Percentiles rank a stretch among this genome's conserved stretches.
These are phyloP conservation scores for Ranitomeya variabilis DNA, from an alignment of 2,113 vertebrate genomes.

Conservation along the genomic window DNA sequence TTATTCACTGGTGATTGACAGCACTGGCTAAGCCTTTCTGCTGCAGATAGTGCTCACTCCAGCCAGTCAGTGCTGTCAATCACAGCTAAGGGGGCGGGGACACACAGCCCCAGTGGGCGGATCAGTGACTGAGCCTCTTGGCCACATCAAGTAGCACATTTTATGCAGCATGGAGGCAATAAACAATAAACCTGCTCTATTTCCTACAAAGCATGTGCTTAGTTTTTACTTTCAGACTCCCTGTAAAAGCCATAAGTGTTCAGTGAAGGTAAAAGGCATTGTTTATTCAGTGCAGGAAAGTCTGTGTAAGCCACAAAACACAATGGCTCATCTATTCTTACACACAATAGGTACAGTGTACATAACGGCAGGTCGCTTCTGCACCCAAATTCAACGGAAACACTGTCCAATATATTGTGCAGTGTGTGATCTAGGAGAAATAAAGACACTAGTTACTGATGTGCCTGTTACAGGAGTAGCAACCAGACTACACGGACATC, in stretches of 20 bases:
- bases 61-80: too few species aligned
- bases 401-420: background rate
- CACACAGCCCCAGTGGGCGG: too few species aligned
- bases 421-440: background rate
- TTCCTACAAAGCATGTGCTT: too few species aligned
- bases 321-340: background rate
- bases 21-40: too few species aligned
- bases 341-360: background rate
- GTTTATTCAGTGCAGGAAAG: conserved; percentile 4
- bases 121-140: too few species aligned
- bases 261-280: conserved; percentile 2
- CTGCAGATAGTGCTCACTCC: too few species aligned
- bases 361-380: background rate
- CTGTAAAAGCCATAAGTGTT: background rate
- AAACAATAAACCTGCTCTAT: too few species aligned
- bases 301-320: conserved; percentile 13
- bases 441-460: background rate
- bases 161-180: too few species aligned
- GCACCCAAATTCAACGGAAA: background rate
- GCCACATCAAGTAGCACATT: too few species aligned
- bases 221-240: too few species aligned
- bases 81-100: too few species aligned
- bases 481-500: background rate
- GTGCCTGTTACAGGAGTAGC: background rate
- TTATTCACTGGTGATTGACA: too few species aligned